Percentiles rank a stretch among this genome's conserved stretches.
phyloP scores from a whole-genome alignment of 2,888 invertebrate genomes.

The Lacanobia oleracea region DNA sequence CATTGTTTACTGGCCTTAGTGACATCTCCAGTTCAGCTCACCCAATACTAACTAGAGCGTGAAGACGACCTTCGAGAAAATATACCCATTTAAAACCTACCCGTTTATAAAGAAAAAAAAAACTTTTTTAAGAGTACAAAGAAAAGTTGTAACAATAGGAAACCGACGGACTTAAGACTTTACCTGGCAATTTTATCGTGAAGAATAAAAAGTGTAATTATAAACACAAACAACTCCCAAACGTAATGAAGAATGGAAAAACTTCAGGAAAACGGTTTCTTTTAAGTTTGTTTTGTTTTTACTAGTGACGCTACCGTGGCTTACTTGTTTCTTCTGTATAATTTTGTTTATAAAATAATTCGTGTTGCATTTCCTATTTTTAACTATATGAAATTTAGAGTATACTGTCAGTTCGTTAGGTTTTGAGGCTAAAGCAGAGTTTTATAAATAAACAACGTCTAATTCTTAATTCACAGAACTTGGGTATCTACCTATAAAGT shows the following conservation, averaged over 20 bases:
- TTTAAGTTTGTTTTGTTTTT: constrained; percentile 39
- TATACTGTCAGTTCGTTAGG: neutral
- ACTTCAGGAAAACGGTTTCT: constrained; percentile 40
- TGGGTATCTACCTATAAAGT: too few species aligned
- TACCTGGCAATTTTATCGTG: constrained; percentile 52
- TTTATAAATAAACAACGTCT: too few species aligned
- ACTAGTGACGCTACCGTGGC: neutral
- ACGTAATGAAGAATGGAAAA: constrained; percentile 55
- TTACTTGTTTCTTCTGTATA: neutral
- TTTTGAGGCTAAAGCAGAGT: too few species aligned
- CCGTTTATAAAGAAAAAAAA: neutral
- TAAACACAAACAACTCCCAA: constrained; percentile 51
- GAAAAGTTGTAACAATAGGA: constrained; percentile 53
- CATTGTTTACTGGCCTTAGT: constrained; percentile 2
- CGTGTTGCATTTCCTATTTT: neutral
- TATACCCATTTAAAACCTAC: neutral
- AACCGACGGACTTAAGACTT: constrained; percentile 39
- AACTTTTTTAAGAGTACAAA: constrained; percentile 30
- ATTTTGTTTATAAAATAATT: neutral
- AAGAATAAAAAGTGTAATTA: constrained; percentile 64
- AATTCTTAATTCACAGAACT: too few species aligned
- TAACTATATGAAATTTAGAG: too few species aligned
- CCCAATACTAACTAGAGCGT: constrained; percentile 9
- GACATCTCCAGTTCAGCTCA: constrained; percentile 2
- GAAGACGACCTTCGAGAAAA: constrained; percentile 13